Base-by-base conservation (phyloP, 2,113 vertebrate genomes). In the Phyllopteryx taeniolatus region DNA sequence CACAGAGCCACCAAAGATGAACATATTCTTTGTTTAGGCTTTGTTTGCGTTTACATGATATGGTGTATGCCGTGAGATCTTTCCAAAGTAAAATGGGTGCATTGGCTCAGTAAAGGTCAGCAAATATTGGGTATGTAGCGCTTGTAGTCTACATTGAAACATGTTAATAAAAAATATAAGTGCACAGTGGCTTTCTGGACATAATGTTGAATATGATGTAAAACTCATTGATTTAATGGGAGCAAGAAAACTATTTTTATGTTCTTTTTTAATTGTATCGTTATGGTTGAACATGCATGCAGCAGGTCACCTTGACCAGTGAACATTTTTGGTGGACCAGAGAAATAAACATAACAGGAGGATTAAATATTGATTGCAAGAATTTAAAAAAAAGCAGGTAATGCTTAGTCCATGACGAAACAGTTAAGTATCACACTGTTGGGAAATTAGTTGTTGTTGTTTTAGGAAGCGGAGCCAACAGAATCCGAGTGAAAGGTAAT, bases 401-500 rank as follows among this genome's bases (percentile, higher is more conserved):
- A 63, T 4, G 20, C 42, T 63, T 5, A 44, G 12, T 65, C 19
- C 31, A 17, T 65, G 43, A 47, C 43, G 20, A 66, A 49, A 31
- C 2, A 13, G 9, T 60, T n/a, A 46, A 13, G 17, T 22, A 14
- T 33, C 62, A 64, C 13, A 66, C 47, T 66, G 13, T 5, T 14
- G 3, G 22, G 20, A 8, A 42, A 20, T 63, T 8, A 11, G 33
- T 63, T n/a, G 35, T 56, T 61, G 59, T 61, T 8, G 31, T 61
- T 66, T 79, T 90, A 96, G 57, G 92, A 92, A 8, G 93, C 80
- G 0, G 95, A 96, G 65, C 95, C 93, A 6, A 94, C 87, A 14
- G 95, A 95, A 80, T 94, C 94, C 0, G 95, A 94, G 82, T 91
- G 93, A 83, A 95, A 94, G 0, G 94, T 94, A 77, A 92, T 88